Conservation (phyloP, 2,797 vertebrate genomes). For the Melanitta fusca region DNA sequence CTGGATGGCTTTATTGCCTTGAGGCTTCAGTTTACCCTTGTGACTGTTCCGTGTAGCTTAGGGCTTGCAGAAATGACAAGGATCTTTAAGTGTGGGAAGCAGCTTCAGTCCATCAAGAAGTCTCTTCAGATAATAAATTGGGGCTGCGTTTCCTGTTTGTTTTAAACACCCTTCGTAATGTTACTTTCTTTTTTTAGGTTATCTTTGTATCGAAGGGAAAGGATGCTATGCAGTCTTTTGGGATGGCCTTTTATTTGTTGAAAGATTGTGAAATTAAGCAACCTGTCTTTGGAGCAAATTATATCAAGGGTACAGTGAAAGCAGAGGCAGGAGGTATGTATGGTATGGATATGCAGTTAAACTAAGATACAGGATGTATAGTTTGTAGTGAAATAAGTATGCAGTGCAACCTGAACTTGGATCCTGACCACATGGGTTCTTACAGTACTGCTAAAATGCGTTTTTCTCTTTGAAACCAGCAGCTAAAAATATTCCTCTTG, state of each 20-base stretch:
- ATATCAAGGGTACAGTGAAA: conserved; percentile 89
- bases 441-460: not conserved
- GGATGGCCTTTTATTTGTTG: conserved; percentile 98
- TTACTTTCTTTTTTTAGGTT: conserved; percentile 79
- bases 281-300: conserved; percentile 96
- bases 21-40: not conserved
- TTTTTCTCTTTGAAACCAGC: not conserved
- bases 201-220: conserved; percentile 94
- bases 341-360: not conserved
- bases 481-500: not conserved
- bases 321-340: conserved; percentile 91
- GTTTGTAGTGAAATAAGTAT: not conserved
- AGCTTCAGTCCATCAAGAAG: not conserved
- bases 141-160: not conserved
- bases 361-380: not conserved
- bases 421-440: not conserved
- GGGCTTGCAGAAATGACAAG: not conserved
- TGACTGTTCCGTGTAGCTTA: not conserved
- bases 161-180: not conserved
- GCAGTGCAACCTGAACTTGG: not conserved
- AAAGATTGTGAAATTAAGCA: conserved; percentile 98
- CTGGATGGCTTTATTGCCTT: not conserved
- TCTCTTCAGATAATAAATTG: not conserved
- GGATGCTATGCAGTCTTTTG: conserved; percentile 92
- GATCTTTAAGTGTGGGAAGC: not conserved